phyloP scores from a whole-genome alignment of 2,888 invertebrate species.

The Papilio gigon region DNA sequence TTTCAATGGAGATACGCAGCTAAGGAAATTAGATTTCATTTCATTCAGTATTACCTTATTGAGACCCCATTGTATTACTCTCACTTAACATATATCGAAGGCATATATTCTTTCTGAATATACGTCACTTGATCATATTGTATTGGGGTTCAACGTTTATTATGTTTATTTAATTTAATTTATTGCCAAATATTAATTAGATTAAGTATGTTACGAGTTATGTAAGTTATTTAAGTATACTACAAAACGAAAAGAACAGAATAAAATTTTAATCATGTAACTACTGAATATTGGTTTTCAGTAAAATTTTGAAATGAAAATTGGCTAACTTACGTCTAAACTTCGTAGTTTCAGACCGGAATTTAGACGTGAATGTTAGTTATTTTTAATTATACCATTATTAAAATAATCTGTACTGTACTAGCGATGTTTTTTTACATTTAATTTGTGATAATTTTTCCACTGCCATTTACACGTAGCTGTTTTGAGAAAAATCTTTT shows the following conservation, averaged over 20 bases:
- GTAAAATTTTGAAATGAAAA: neutral
- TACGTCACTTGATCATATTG: conserved; percentile 45
- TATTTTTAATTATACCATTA: too few species aligned
- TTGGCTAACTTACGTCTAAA: too few species aligned
- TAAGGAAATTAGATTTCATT: conserved; percentile 52
- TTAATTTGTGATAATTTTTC: neutral
- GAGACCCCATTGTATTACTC: conserved; percentile 45
- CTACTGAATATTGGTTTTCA: neutral
- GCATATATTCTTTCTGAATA: conserved; percentile 57
- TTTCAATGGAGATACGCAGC: conserved; percentile 37
- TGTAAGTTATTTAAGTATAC: neutral
- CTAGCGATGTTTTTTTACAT: neutral
- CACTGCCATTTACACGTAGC: conserved; percentile 44
- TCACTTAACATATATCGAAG: conserved; percentile 48
- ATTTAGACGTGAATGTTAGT: too few species aligned
- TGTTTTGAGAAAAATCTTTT: conserved; percentile 22
- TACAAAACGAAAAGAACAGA: neutral
- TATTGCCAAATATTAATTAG: conserved; percentile 47
- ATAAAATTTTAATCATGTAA: neutral
- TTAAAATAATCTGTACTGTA: neutral
- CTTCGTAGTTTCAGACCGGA: too few species aligned
- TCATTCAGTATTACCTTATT: conserved; percentile 51
- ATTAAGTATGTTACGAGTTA: conserved; percentile 36
- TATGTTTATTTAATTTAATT: conserved; percentile 43
- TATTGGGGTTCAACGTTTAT: conserved; percentile 62